phyloP scores from a whole-genome alignment of 2,888 invertebrate genomes.

The Eremobia ochroleuca region DNA sequence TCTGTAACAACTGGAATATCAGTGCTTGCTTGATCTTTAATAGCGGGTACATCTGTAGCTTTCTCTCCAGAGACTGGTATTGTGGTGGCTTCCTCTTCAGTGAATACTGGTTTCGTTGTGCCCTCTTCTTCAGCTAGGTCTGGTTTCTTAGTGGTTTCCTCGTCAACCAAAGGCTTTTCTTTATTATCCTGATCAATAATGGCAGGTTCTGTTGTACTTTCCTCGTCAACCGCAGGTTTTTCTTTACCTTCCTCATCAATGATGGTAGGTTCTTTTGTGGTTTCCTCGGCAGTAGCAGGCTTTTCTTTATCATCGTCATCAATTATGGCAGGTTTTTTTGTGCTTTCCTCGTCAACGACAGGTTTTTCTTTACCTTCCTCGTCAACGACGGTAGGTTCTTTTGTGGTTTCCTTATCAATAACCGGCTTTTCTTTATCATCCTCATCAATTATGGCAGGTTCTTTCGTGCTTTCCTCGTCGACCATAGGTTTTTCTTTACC shows the following conservation, averaged over 20 bases:
- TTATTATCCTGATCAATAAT: background rate
- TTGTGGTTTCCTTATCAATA: constrained; percentile 12
- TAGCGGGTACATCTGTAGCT: constrained; percentile 16
- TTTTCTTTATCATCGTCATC: constrained; percentile 4
- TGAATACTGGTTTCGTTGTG: constrained; percentile 17
- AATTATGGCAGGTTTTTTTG: background rate
- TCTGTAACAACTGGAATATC: constrained; percentile 4
- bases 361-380: constrained; percentile 11
- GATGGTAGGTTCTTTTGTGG: constrained; percentile 8
- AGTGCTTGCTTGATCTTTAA: constrained; percentile 26
- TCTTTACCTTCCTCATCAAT: constrained; percentile 14
- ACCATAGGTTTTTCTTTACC: background rate
- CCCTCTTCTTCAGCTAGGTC: constrained; percentile 15
- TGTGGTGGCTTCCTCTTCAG: constrained; percentile 12
- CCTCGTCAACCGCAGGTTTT: constrained; percentile 19
- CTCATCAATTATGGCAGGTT: background rate
- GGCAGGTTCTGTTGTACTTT: constrained; percentile 11
- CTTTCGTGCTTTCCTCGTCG: background rate
- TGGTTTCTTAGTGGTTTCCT: constrained; percentile 28
- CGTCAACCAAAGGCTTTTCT: background rate
- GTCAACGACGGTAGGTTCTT: background rate
- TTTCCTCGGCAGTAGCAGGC: background rate
- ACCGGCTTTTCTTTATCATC: background rate
- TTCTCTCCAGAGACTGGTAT: constrained; percentile 24
- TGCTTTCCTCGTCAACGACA: background rate